Evolutionary conservation across 2,113 vertebrate species (phyloP), one percentile per base, ranked within the genome.

Genomic region (Papio anubis): DNA sequence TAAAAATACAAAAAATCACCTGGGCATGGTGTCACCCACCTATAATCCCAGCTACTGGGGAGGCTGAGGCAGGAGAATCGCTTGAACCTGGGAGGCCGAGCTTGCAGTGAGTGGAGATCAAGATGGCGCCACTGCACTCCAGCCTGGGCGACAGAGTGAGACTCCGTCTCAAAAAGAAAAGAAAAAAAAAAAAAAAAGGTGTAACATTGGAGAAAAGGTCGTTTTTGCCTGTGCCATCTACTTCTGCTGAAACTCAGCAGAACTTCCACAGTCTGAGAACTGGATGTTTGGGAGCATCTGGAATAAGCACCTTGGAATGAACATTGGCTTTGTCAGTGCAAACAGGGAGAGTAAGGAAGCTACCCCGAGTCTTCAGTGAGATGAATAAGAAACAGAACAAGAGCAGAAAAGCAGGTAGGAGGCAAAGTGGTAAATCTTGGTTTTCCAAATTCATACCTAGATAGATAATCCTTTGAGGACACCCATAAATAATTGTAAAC

Each of bases 401-500:
- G 59, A 40, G 3, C 6, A 11, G 16, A 61, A 45, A 8, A 61
- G 14, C 2, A 68, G 38, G 11, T 16, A 87, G 64, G 21, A 57
- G 23, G 9, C 35, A 66, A 45, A 73, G 23, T 25, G 1, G 20
- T 61, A 83, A 86, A 70, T 66, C 40, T 21, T 84, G 14, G 17
- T 68, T 95, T 93, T 57, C 45, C 18, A 23, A 94, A 72, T 83
- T 76, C 23, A 70, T 81, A 5, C 35, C 32, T 25, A n/a, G 40
- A 70, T 21, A 95, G 16, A 66, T 7, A 43, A 73, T 32, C 80
- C n/a, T 88, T 86, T 97, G 32, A 48, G 14, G n/a, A 80, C 11
- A 88, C 14, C 23, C 48, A 38, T 79, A 81, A 73, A 35, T 52
- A 68, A 90, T 21, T 61, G 61, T 10, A 27, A 79, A 95, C 17